These are phyloP conservation scores for Gymnorhina tibicen DNA, from an alignment of 2,113 vertebrate species.

Conservation along the genomic window DNA sequence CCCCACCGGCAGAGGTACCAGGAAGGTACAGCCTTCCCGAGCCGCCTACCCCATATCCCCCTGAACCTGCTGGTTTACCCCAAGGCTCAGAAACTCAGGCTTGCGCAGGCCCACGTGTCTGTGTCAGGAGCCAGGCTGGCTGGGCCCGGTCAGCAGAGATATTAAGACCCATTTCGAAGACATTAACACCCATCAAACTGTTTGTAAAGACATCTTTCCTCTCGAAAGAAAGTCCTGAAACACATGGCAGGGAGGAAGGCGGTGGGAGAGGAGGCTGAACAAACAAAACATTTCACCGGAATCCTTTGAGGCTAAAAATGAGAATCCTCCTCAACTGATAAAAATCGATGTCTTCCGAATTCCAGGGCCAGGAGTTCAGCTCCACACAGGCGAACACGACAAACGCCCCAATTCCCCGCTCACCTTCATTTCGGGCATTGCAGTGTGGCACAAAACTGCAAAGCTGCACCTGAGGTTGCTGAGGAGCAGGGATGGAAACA, in stretches of 20 bases:
- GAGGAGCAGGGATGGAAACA: not conserved
- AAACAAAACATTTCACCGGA: not conserved
- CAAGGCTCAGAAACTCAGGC: not conserved
- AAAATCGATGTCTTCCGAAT: not conserved
- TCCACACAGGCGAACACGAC: not conserved
- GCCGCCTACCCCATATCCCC: not conserved
- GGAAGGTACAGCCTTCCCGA: not conserved
- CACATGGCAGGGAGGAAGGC: not conserved
- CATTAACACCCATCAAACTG: not conserved
- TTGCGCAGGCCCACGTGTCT: not conserved
- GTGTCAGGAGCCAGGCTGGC: not conserved
- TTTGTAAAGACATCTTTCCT: not conserved
- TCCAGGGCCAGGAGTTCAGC: not conserved
- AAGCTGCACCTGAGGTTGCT: not conserved
- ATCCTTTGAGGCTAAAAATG: conserved; percentile 1
- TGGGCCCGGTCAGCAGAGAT: not conserved
- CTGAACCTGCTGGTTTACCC: not conserved
- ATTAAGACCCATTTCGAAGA: not conserved
- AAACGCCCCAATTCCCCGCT: not conserved
- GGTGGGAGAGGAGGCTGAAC: not conserved
- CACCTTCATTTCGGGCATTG: not conserved
- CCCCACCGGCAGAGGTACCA: not conserved
- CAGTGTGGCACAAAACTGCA: not conserved
- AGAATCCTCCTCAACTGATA: not conserved
- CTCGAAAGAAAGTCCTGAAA: not conserved